A percentile compares a stretch with the other conserved stretches of the same genome.
phyloP scores from a whole-genome alignment of 2,113 vertebrate species.

The Syngnathoides biaculeatus region DNA sequence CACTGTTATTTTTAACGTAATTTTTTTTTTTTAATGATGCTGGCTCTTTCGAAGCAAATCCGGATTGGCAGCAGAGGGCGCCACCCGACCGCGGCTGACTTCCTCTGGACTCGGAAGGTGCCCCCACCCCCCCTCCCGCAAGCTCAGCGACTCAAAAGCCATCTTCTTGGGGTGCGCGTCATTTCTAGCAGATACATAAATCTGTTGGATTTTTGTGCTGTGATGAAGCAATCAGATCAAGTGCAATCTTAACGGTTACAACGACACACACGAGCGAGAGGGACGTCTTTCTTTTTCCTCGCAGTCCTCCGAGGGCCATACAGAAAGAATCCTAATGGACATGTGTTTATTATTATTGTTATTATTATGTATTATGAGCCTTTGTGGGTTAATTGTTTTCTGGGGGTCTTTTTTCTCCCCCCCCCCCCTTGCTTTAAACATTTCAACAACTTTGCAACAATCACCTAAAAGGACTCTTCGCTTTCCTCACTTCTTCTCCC shows the following conservation, averaged over 20 bases:
- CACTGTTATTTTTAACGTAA: too few species aligned
- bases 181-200: conserved; percentile 19
- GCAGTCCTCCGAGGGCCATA: neutral
- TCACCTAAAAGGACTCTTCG: conserved; percentile 47
- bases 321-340: neutral
- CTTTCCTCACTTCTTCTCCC: conserved; percentile 29
- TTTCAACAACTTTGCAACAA: conserved; percentile 55
- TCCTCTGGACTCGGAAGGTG: conserved; percentile 31
- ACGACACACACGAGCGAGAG: conserved; percentile 39
- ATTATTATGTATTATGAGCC: neutral
- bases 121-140: too few species aligned
- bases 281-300: conserved; percentile 31
- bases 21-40: conserved; percentile 36
- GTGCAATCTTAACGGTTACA: conserved; percentile 73
- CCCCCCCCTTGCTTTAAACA: conserved; percentile 14
- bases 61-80: conserved; percentile 55
- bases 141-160: conserved; percentile 17
- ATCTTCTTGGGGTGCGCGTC: conserved; percentile 45
- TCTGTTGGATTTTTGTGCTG: conserved; percentile 70
- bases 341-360: neutral
- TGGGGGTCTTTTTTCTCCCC: neutral
- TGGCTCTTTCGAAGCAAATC: conserved; percentile 43
- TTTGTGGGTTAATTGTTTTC: neutral
- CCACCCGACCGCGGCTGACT: conserved; percentile 22
- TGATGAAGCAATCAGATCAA: conserved; percentile 78